Conservation (phyloP, 2,113 vertebrate genomes). For the Odocoileus virginianus region DNA sequence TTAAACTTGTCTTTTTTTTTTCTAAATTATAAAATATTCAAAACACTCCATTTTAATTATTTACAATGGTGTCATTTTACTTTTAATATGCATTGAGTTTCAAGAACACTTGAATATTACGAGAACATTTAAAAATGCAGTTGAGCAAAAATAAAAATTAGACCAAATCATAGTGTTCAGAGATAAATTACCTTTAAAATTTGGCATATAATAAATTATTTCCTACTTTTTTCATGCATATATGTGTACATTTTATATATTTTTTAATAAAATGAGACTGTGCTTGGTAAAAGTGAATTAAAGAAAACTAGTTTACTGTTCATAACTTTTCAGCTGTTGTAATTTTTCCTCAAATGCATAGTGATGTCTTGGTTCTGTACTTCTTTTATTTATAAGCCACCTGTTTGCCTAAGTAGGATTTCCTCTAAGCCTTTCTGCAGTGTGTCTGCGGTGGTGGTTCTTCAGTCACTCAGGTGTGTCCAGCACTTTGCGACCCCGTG, state of each 20-base stretch:
- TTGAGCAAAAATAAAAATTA: constrained; percentile 20
- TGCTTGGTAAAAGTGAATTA: not conserved
- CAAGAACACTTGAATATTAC: not conserved
- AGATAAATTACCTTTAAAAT: not conserved
- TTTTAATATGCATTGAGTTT: not conserved
- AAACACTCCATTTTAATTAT: not conserved
- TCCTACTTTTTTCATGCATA: not conserved
- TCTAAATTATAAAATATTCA: not conserved
- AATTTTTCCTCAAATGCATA: not conserved
- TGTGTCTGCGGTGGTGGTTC: not conserved
- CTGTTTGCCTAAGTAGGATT: not conserved
- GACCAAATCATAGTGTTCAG: not conserved
- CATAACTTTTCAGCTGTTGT: not conserved
- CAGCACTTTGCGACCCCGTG: not conserved
- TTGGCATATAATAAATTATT: not conserved
- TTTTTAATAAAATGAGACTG: not conserved
- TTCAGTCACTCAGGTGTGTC: not conserved
- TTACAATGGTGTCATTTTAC: not conserved
- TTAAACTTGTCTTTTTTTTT: not conserved
- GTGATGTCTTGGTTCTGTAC: not conserved
- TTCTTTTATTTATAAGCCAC: not conserved
- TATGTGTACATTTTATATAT: not conserved
- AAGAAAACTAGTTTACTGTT: not conserved
- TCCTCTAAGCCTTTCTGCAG: not conserved
- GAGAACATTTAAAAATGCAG: not conserved